Percentiles rank a stretch among this genome's conserved stretches.
Conservation (phyloP, 2,888 invertebrate genomes). For the Sphaerophoria rueppellii region DNA sequence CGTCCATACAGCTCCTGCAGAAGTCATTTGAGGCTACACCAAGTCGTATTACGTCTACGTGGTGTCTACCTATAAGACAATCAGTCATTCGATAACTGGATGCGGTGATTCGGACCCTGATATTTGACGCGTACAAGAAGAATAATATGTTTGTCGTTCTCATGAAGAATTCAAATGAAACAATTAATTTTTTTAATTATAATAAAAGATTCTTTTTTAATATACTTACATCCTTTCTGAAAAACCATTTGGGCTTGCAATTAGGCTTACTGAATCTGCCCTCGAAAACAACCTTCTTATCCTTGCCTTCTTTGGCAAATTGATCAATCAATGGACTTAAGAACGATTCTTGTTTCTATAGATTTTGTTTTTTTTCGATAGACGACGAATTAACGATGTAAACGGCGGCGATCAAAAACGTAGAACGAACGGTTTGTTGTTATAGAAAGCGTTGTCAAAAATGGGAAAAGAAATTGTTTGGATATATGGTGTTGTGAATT, state of each 20-base stretch:
- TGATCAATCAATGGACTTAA: slow-evolving; percentile 97
- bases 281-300: slow-evolving; percentile 96
- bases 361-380: slow-evolving; percentile 45
- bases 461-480: slow-evolving; percentile 80
- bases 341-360: slow-evolving; percentile 96
- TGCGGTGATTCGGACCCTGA: no score
- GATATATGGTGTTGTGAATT: slow-evolving; percentile 48
- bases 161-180: background rate
- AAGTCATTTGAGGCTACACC: no score
- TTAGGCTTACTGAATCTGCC: slow-evolving; percentile 98
- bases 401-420: slow-evolving; percentile 8
- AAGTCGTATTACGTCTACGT: no score
- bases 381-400: background rate
- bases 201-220: background rate
- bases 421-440: slow-evolving; percentile 58
- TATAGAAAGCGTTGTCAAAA: slow-evolving; percentile 80
- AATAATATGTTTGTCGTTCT: background rate
- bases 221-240: slow-evolving; percentile 94
- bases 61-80: no score
- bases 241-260: slow-evolving; percentile 95
- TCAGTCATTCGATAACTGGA: no score
- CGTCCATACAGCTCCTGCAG: no score
- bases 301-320: slow-evolving; percentile 97
- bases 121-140: no score
- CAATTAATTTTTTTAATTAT: no score